phyloP scores from a whole-genome alignment of 2,888 invertebrate genomes.

The Limnephilus lunatus region DNA sequence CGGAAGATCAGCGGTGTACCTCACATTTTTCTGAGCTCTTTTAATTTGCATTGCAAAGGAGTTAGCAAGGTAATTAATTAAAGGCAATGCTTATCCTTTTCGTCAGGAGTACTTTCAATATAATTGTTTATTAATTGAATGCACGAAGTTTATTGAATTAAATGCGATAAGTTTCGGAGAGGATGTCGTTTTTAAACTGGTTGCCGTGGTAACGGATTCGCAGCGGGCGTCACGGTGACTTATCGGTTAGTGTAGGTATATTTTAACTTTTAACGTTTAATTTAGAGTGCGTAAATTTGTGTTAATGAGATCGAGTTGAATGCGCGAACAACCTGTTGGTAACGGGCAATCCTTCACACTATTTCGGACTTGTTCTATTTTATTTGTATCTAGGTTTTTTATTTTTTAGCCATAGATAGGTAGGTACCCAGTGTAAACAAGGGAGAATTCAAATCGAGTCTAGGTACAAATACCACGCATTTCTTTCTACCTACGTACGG shows the following conservation, averaged over 20 bases:
- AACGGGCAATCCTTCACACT: neutral
- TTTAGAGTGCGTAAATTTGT: neutral
- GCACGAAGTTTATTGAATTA: neutral
- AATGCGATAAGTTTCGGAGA: neutral
- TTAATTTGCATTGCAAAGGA: too few relatives aligned
- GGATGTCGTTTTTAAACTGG: neutral
- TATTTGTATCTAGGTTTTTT: neutral
- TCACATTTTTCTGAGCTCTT: too few relatives aligned
- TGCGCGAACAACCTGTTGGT: neutral
- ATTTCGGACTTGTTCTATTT: neutral
- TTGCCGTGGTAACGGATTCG: neutral
- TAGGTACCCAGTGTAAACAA: too few relatives aligned
- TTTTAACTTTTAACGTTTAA: conserved; percentile 1
- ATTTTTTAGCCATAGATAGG: too few relatives aligned
- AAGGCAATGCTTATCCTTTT: too few relatives aligned
- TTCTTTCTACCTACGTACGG: too few relatives aligned
- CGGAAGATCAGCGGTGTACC: too few relatives aligned
- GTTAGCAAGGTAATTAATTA: too few relatives aligned
- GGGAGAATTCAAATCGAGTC: too few relatives aligned
- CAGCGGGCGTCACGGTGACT: neutral
- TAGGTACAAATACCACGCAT: too few relatives aligned
- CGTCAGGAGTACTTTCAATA: too few relatives aligned
- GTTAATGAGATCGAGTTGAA: neutral
- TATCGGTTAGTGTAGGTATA: conserved; percentile 18
- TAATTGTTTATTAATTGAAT: neutral